Conservation (phyloP, 35 echinoderm and acorn worm species). For the Chiridota heheva region DNA sequence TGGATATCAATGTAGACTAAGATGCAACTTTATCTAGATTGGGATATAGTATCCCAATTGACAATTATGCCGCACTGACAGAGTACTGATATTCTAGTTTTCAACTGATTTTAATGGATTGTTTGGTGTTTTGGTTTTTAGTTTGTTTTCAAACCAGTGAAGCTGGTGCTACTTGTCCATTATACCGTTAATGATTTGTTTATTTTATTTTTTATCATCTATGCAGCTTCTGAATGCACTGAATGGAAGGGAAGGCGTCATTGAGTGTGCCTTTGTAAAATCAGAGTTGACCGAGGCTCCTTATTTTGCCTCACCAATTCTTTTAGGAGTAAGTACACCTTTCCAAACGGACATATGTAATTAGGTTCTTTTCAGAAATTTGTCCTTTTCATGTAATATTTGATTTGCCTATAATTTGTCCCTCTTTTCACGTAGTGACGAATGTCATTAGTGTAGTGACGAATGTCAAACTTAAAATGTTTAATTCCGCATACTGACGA, state of each 20-base stretch:
- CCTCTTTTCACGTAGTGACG: neutral
- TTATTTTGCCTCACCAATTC: constrained; percentile 79
- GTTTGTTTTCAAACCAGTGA: too few species aligned
- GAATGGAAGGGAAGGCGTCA: constrained; percentile 71
- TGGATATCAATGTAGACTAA: too few species aligned
- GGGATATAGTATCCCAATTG: too few species aligned
- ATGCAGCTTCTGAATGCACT: constrained; percentile 69
- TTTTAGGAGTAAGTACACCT: constrained; percentile 75
- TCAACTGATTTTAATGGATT: too few species aligned
- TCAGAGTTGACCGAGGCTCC: constrained; percentile 84
- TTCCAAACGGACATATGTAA: too few species aligned
- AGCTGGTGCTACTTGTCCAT: too few species aligned
- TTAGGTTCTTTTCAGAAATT: too few species aligned
- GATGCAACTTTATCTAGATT: too few species aligned
- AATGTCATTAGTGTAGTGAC: neutral
- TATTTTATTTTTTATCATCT: neutral
- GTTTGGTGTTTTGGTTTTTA: too few species aligned
- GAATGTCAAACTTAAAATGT: neutral
- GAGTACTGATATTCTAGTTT: too few species aligned
- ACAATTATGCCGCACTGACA: too few species aligned
- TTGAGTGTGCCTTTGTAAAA: constrained; percentile 86
- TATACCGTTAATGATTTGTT: too few species aligned
- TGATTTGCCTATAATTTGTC: neutral
- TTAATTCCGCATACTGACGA: neutral
- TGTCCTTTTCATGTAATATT: neutral